Percentiles rank a stretch among this genome's conserved stretches.
phyloP scores from a whole-genome alignment of 2,113 vertebrate species.

The Aythya baeri region DNA sequence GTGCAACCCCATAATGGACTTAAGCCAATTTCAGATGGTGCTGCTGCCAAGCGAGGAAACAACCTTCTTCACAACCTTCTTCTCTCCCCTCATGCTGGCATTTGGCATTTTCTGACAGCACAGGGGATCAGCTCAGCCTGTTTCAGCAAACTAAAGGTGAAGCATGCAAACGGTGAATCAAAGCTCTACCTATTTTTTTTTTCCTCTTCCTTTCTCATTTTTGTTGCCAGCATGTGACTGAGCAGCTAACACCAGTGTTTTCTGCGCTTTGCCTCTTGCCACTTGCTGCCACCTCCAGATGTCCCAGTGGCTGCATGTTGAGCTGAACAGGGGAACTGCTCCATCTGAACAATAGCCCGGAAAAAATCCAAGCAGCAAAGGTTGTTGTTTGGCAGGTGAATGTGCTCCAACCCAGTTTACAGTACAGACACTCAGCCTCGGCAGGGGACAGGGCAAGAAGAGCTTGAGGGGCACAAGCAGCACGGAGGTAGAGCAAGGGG shows the following conservation, averaged over 20 bases:
- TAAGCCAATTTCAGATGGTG: background rate
- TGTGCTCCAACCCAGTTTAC: background rate
- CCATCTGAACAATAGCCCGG: background rate
- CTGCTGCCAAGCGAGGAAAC: background rate
- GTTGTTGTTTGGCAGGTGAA: background rate
- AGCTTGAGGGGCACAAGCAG: background rate
- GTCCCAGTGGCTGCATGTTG: background rate
- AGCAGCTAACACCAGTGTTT: background rate
- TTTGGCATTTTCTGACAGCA: background rate
- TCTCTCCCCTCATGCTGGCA: background rate
- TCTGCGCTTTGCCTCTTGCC: background rate
- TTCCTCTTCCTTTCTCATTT: background rate
- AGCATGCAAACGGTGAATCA: background rate
- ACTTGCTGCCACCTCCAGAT: background rate
- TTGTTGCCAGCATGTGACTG: background rate
- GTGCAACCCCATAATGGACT: background rate
- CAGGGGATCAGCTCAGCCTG: background rate
- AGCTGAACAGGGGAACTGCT: background rate
- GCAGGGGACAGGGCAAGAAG: background rate
- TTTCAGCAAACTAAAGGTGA: background rate
- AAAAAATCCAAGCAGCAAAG: background rate
- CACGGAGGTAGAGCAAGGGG: background rate
- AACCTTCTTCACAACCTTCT: background rate
- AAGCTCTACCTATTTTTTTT: background rate
- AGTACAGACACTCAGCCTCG: background rate